Conservation (phyloP, 2,888 invertebrate genomes). For the Athrips mouffetella region DNA sequence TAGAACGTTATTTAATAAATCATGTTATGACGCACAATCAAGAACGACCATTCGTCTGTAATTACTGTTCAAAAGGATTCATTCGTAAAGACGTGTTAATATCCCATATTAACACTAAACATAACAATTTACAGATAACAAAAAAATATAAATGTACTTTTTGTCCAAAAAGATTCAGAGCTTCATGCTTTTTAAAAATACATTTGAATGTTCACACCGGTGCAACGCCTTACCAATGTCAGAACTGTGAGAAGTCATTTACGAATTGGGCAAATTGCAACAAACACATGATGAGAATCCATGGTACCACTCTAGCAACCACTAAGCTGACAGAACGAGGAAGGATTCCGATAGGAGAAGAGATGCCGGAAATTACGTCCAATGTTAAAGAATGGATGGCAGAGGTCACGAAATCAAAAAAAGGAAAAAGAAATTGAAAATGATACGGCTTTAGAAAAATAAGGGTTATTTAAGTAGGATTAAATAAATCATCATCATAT, state of each 20-base stretch:
- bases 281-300: constrained; percentile 29
- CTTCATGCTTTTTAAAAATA: background rate
- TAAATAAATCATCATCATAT: no score
- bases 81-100: constrained; percentile 32
- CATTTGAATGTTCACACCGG: constrained; percentile 23
- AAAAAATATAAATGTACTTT: constrained; percentile 77
- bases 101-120: constrained; percentile 56
- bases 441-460: no score
- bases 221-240: constrained; percentile 24
- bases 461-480: no score
- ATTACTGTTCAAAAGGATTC: constrained; percentile 81
- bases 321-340: background rate
- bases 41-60: constrained; percentile 82
- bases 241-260: constrained; percentile 22
- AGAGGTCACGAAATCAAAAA: background rate
- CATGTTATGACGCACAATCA: constrained; percentile 73
- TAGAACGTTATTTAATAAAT: background rate
- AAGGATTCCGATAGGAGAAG: background rate
- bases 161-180: constrained; percentile 80
- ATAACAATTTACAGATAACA: background rate
- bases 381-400: background rate
- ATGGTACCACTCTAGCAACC: constrained; percentile 21
- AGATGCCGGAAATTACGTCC: background rate
- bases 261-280: constrained; percentile 29
- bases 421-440: no score